Percentiles rank a stretch among this genome's conserved stretches.
phyloP scores from a whole-genome alignment of 2,888 invertebrate species.

The Acrocyrtus sp. region DNA sequence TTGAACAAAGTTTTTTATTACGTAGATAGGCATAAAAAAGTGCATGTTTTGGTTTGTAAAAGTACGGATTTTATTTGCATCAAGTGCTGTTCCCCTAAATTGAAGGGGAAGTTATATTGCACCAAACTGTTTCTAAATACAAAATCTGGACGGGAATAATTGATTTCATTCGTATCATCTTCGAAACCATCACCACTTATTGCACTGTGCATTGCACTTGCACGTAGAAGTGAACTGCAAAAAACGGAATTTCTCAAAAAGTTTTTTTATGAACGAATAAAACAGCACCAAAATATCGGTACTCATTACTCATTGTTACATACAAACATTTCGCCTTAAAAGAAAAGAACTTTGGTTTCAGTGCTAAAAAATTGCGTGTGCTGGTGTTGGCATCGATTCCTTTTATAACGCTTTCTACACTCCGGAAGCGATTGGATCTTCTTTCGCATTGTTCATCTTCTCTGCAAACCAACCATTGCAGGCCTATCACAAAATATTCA shows the following conservation, averaged over 20 bases:
- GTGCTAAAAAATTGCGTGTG: conserved; percentile 38
- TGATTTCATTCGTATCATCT: neutral
- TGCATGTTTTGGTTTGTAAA: neutral
- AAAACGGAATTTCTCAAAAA: conserved; percentile 27
- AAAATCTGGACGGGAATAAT: conserved; percentile 22
- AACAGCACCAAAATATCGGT: conserved; percentile 17
- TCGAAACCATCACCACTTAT: neutral
- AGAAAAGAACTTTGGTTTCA: neutral
- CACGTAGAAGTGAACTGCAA: conserved; percentile 14
- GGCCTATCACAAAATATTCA: neutral
- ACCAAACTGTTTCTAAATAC: neutral
- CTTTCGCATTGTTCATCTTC: conserved; percentile 1
- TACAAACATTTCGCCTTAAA: neutral
- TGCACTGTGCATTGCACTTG: neutral
- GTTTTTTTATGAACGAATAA: neutral
- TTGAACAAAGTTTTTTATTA: neutral
- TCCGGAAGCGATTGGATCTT: conserved; percentile 50
- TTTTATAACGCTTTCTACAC: conserved; percentile 50
- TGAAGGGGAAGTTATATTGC: no score
- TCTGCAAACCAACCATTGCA: conserved; percentile 5
- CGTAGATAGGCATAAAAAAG: neutral
- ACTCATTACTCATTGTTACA: conserved; percentile 9
- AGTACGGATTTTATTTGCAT: neutral
- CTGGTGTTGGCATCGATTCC: conserved; percentile 5
- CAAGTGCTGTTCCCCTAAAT: neutral